Conservation (phyloP, 2,113 vertebrate species). For the Cichladusa arquata region DNA sequence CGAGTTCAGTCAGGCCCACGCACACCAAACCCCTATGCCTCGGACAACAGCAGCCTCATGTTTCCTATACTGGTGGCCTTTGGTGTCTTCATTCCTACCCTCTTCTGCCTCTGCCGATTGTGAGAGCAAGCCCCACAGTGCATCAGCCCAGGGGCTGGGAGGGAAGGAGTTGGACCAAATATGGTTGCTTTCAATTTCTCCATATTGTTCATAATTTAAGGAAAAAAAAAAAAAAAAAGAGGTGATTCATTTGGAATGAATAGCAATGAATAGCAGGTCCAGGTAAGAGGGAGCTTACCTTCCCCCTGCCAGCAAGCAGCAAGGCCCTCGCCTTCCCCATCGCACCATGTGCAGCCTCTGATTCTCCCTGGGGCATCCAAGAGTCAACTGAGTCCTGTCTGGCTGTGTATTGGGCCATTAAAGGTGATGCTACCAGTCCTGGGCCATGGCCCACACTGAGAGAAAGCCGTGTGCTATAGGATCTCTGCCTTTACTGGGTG, state of each 20-base stretch:
- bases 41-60: conserved; percentile 99
- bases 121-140: conserved; percentile 73
- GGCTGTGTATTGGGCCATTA: neutral
- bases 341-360: conserved; percentile 15
- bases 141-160: conserved; percentile 55
- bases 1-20: conserved; percentile 94
- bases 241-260: conserved; percentile 56
- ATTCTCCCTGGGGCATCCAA: conserved; percentile 45
- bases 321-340: conserved; percentile 43
- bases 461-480: conserved; percentile 43
- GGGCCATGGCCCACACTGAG: neutral
- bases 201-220: conserved; percentile 72
- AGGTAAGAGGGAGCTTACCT: conserved; percentile 35
- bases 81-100: conserved; percentile 97
- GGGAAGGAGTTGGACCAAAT: conserved; percentile 65
- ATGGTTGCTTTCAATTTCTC: conserved; percentile 69
- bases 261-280: conserved; percentile 56
- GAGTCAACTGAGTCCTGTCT: conserved; percentile 41
- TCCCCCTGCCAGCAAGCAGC: conserved; percentile 41
- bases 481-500: conserved; percentile 27
- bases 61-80: conserved; percentile 98
- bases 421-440: conserved; percentile 22
- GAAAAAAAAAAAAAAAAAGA: neutral
- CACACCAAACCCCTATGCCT: conserved; percentile 95
- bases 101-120: conserved; percentile 98